Evolutionary conservation across 1,140 invertebrate species (phyloP), one percentile per base, ranked within the genome.

Genomic region (Achatina immaculata): DNA sequence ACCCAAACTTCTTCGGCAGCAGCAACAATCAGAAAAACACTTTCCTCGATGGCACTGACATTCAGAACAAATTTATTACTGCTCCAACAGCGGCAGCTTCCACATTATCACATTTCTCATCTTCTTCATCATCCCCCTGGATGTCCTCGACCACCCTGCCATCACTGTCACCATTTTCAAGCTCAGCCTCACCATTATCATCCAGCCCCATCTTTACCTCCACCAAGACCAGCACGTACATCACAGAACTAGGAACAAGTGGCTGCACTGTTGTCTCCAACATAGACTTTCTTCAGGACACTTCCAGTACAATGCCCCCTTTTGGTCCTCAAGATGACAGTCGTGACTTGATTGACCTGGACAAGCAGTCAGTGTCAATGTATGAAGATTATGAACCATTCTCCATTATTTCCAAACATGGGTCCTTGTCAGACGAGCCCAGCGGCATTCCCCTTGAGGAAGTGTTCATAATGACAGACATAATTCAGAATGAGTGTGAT

Each of bases 341-440:
- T 51, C 48, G 14, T 28, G 72, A 74, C 16, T 74, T 51, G 43
- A 45, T 24, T 9, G 72, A 74, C 45, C 45, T 74, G 11, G 72
- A 74, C 48, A 74, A 74, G 38, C 42, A 7, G 38, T n/a, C 38
- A 24, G 19, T 14, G 36, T 45, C 71, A 6, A 24, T 74, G 38
- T 48, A 51, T 51, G 72, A 74, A 19, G 72, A 74, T 51, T 36
- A 43, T 45, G 43, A 14, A 74, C 28, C 43, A 34, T 43, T 74
- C 38, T 28, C 42, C 14, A 36, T 28, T 1, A 40, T 45, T 42
- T 2, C 21, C 11, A 74, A 74, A 55, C 31, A 4, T 40, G 68
- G 34, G 31, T 3, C 48, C n/a, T 2, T 55, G 21, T 55, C 45
- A 14, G 72, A 36, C 11, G 72, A 45, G 31, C 24, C 38, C 31